A percentile compares a stretch with the other conserved stretches of the same genome.
Conservation (phyloP, 2,113 vertebrate genomes). For the Tor tambroides region DNA sequence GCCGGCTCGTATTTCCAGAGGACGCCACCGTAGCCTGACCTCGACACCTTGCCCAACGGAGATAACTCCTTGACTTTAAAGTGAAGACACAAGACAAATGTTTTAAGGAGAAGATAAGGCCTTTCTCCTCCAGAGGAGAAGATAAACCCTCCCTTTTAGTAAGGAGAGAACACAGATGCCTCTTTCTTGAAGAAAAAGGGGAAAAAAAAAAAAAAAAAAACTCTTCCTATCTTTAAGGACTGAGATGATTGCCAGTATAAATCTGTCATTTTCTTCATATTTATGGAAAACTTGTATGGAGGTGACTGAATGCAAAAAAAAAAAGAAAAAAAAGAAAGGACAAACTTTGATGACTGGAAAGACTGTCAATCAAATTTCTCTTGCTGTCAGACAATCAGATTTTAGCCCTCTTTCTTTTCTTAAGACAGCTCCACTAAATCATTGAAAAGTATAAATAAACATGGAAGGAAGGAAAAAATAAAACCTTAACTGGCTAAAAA, state of each 20-base stretch:
- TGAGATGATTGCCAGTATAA: conserved; percentile 19
- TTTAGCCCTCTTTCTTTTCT: background rate
- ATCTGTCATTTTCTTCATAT: conserved; percentile 2
- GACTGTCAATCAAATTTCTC: background rate
- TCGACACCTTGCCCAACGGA: conserved; percentile 10
- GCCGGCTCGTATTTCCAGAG: conserved; percentile 17
- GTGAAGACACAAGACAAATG: conserved; percentile 29
- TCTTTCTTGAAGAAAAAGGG: background rate
- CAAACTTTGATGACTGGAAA: background rate
- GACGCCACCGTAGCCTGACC: background rate
- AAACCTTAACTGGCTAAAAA: background rate
- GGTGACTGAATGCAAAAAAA: conserved; percentile 8
- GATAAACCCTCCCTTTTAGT: conserved; percentile 8
- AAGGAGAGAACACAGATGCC: background rate
- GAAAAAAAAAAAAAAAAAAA: background rate
- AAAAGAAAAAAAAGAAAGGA: background rate
- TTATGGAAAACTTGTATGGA: background rate
- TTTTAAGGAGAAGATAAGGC: conserved; percentile 24
- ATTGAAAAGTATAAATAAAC: conserved; percentile 1
- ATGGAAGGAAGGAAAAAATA: background rate
- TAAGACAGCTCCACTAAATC: background rate
- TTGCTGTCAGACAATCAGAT: background rate
- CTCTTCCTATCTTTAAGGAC: background rate
- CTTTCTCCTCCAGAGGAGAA: background rate
- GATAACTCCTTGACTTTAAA: conserved; percentile 38